phyloP scores from a whole-genome alignment of 2,113 vertebrate genomes.

The Camelus bactrianus region DNA sequence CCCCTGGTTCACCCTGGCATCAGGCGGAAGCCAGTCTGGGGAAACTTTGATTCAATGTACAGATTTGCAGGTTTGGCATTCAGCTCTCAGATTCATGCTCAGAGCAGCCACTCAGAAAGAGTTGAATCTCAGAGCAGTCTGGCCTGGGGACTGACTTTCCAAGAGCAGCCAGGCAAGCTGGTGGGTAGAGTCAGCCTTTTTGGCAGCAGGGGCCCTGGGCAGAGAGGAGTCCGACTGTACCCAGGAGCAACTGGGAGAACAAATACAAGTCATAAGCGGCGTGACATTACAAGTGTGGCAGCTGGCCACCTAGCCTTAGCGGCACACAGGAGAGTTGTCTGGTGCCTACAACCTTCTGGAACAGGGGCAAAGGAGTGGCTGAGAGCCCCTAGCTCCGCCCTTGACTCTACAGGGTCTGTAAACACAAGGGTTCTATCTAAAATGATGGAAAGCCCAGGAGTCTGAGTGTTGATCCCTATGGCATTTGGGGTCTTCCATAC shows the following conservation, averaged over 20 bases:
- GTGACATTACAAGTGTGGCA: neutral
- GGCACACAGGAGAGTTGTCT: neutral
- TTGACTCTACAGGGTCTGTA: neutral
- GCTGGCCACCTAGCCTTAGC: neutral
- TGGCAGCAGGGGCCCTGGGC: neutral
- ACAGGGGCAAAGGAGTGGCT: neutral
- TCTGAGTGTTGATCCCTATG: neutral
- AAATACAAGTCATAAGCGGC: neutral
- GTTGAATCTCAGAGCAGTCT: neutral
- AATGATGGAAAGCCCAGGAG: neutral
- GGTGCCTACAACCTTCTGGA: neutral
- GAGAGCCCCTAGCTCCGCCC: neutral
- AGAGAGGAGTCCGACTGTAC: neutral
- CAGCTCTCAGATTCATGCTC: neutral
- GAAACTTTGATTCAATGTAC: neutral
- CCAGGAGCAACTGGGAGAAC: slow-evolving; percentile 1
- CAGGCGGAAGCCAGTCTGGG: neutral
- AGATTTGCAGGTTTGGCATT: neutral
- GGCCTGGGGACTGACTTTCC: neutral
- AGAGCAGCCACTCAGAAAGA: neutral
- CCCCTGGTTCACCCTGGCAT: neutral
- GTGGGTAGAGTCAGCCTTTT: neutral
- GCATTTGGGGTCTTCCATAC: neutral
- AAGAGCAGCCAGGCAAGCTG: neutral
- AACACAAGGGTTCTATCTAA: neutral